These are phyloP conservation scores for Nemopilema nomurai DNA, from an alignment of 30 jellyfish, hydroid and myxozoan genomes.

Conservation along the genomic window DNA sequence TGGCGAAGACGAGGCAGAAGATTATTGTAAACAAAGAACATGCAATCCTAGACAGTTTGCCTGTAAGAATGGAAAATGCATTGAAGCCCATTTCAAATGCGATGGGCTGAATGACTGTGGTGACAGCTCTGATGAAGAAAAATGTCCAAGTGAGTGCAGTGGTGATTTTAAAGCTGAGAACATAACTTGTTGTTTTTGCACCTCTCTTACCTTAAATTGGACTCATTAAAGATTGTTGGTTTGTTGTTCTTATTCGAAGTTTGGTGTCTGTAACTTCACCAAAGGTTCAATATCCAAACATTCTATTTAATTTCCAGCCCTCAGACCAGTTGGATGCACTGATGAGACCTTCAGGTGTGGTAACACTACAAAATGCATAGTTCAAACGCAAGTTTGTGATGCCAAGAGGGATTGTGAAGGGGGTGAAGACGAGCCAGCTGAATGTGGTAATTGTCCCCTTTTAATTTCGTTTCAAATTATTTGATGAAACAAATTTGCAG, in stretches of 20 bases:
- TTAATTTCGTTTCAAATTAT: too few species aligned
- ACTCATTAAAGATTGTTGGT: too few species aligned
- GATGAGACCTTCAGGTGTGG: slow-evolving; percentile 69
- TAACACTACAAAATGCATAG: slow-evolving; percentile 49
- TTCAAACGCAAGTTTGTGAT: slow-evolving; percentile 55
- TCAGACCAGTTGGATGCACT: slow-evolving; percentile 62
- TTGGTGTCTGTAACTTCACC: too few species aligned
- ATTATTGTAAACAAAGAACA: slow-evolving; percentile 39
- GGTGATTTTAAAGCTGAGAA: too few species aligned
- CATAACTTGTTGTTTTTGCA: too few species aligned
- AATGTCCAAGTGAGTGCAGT: slow-evolving; percentile 55
- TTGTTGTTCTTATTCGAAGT: too few species aligned
- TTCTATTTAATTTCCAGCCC: slow-evolving; percentile 37
- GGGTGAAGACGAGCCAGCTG: slow-evolving; percentile 71
- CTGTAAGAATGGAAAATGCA: slow-evolving; percentile 83
- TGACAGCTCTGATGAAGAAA: slow-evolving; percentile 78
- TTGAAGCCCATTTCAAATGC: slow-evolving; percentile 38
- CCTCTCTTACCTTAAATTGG: too few species aligned
- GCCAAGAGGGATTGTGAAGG: slow-evolving; percentile 58
- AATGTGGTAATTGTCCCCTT: slow-evolving; percentile 60
- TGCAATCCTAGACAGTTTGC: slow-evolving; percentile 72
- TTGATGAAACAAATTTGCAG: too few species aligned
- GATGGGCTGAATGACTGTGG: slow-evolving; percentile 75
- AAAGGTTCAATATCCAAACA: not conserved
- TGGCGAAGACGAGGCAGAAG: slow-evolving; percentile 78